Evolutionary conservation across 2,888 invertebrate genomes (phyloP), one percentile per base, ranked within the genome.

Genomic region (Lasioglossum pauxillum): DNA sequence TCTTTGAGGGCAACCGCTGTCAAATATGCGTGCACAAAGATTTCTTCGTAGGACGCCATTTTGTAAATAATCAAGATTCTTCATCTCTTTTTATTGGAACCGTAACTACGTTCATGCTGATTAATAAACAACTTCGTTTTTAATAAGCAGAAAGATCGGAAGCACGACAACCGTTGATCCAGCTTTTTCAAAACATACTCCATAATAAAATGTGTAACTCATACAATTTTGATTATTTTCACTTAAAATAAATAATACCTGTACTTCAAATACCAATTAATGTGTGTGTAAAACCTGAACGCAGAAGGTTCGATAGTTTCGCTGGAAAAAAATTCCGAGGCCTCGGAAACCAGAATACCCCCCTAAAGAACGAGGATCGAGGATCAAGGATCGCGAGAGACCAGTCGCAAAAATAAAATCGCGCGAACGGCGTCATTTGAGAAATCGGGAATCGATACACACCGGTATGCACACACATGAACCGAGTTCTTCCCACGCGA

Each of bases 401-500:
- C 53, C 8, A 53, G 53, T 64, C 35, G 35, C n/a, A 75, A 41
- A 78, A 75, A 83, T 75, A 78, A 75, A 78, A 80, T 64, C 71
- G 57, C 23, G 49, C 64, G 46, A 4, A 27, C 31, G 60, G 31
- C n/a, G 14, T 16, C 64, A 19, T 23, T n/a, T 44, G 78, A 82
- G 64, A 81, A 80, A 78, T 78, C 69, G 57, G 19, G 44, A 72
- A 75, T 77, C 71, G 83, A 85, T 81, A 23, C 23, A 10, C 2
- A 84, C 80, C 67, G 16, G 31, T 16, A 7, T 31, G 60, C 10
- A 19, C 16, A 27, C 31, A 83, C 78, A 75, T 71, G 60, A 84
- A 89, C 86, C 88, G 73, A 88, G 86, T 89, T 67, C 69, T 86
- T 89, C 86, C 86, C 86, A 90, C 90, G 80, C 82, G 82, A 77